phyloP scores from a whole-genome alignment of 2,888 invertebrate species.

The Xestia ashworthii region DNA sequence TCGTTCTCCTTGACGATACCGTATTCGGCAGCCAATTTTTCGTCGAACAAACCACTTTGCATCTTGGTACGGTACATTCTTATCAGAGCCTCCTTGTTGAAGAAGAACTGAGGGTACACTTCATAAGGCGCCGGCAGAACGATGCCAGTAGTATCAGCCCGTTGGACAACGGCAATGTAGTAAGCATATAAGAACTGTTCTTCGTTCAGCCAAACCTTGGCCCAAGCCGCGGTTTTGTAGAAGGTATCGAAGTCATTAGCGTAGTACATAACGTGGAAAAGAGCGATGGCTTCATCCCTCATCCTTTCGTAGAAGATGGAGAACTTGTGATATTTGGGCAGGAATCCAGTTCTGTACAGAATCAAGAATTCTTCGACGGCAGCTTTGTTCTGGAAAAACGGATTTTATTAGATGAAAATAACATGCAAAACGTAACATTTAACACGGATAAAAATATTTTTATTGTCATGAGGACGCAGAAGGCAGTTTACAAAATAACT shows the following conservation, averaged over 20 bases:
- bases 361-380: slow-evolving; percentile 84
- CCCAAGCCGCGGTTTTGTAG: slow-evolving; percentile 90
- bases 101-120: slow-evolving; percentile 92
- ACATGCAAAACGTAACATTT: neutral
- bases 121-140: slow-evolving; percentile 93
- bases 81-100: slow-evolving; percentile 90
- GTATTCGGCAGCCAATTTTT: slow-evolving; percentile 77
- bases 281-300: slow-evolving; percentile 86
- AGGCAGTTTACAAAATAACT: slow-evolving; percentile 62
- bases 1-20: slow-evolving; percentile 84
- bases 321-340: slow-evolving; percentile 88
- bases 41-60: slow-evolving; percentile 76
- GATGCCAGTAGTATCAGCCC: slow-evolving; percentile 90
- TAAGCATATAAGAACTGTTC: slow-evolving; percentile 92
- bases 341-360: slow-evolving; percentile 83
- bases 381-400: slow-evolving; percentile 80
- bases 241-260: slow-evolving; percentile 92
- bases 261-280: slow-evolving; percentile 91
- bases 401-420: neutral
- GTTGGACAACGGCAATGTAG: slow-evolving; percentile 91
- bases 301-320: slow-evolving; percentile 87
- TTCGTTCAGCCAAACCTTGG: slow-evolving; percentile 91
- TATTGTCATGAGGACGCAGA: neutral
- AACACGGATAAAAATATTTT: neutral
- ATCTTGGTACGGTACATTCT: slow-evolving; percentile 85